Conservation (phyloP, 1,140 invertebrate genomes). For the Antheraea pernyi region DNA sequence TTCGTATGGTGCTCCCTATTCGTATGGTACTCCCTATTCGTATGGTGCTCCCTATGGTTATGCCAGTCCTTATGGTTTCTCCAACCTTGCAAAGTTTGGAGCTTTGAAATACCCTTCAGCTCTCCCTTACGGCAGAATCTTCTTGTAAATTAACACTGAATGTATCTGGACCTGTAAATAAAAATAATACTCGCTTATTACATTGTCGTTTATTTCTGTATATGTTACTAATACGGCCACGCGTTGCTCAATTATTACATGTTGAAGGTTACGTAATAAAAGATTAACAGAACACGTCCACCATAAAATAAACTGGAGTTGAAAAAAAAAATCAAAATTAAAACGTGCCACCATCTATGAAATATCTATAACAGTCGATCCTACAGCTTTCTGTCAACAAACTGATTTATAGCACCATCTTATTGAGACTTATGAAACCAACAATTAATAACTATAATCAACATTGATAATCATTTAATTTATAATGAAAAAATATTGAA, state of each 20-base stretch:
- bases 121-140: constrained; percentile 18
- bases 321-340: too few relatives aligned
- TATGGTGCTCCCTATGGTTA: not conserved
- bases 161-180: constrained; percentile 8
- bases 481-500: too few relatives aligned
- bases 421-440: too few relatives aligned
- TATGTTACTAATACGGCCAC: not conserved
- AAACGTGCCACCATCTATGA: too few relatives aligned
- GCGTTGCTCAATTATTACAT: not conserved
- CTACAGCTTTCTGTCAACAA: too few relatives aligned
- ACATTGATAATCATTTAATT: too few relatives aligned
- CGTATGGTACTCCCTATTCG: not conserved
- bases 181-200: not conserved
- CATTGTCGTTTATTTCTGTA: not conserved
- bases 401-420: too few relatives aligned
- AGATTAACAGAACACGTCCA: too few relatives aligned
- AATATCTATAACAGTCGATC: too few relatives aligned
- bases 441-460: too few relatives aligned
- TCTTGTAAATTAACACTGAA: constrained; percentile 8
- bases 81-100: constrained; percentile 9
- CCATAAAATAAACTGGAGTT: too few relatives aligned
- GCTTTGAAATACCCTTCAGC: constrained; percentile 12
- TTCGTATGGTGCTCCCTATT: constrained; percentile 22
- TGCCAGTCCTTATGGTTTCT: constrained; percentile 17
- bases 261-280: too few relatives aligned